These are phyloP conservation scores for Blastomussa wellsi DNA, from an alignment of 92 coral and sea anemone species.

Conservation along the genomic window DNA sequence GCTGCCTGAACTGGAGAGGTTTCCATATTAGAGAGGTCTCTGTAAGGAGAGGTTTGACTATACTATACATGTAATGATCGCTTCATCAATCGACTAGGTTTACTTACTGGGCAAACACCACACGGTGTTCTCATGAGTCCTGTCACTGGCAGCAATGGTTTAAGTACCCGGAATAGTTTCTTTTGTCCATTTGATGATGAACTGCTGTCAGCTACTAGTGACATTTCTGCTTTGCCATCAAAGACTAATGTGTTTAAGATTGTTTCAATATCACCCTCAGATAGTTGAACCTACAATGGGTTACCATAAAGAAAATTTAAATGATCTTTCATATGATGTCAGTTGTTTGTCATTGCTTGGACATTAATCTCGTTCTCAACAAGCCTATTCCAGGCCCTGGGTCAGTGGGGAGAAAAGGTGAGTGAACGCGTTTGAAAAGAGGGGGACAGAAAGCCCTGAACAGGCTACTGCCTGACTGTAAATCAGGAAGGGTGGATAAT, in stretches of 20 bases:
- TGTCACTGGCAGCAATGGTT: constrained; percentile 73
- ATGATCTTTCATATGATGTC: background rate
- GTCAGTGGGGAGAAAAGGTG: no score
- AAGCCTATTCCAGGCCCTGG: no score
- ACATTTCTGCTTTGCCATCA: constrained; percentile 93
- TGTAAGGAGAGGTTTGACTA: no score
- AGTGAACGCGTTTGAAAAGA: no score
- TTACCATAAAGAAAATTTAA: background rate
- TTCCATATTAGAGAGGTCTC: no score
- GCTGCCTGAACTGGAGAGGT: no score
- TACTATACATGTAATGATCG: no score
- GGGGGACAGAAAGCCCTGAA: no score
- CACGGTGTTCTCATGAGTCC: constrained; percentile 95
- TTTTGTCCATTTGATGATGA: constrained; percentile 68
- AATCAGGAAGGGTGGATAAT: no score
- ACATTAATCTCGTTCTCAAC: background rate
- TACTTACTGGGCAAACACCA: constrained; percentile 94
- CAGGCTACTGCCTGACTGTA: no score
- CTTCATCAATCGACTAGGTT: background rate
- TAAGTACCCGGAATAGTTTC: constrained; percentile 79
- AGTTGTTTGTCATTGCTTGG: background rate
- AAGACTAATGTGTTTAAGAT: constrained; percentile 87
- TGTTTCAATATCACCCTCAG: constrained; percentile 90
- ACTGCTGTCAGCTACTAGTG: constrained; percentile 74
- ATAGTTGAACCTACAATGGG: constrained; percentile 84